Evolutionary conservation across 2,888 invertebrate species (phyloP).

Genomic region (Phortica magna): DNA sequence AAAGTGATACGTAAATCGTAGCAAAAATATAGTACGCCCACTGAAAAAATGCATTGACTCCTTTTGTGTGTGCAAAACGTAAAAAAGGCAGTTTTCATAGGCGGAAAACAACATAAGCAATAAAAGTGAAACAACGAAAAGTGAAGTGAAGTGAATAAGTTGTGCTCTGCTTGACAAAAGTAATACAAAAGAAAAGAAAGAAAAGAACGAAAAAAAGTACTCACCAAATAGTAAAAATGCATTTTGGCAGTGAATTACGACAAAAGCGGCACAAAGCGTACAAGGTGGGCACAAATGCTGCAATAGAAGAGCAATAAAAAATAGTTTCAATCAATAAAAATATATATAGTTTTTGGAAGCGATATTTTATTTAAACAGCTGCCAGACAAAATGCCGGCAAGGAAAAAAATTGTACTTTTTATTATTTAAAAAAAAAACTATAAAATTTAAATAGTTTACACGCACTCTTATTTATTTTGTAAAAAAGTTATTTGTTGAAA

Average conservation of each 20-base stretch:
- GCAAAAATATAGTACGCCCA: slow-evolving; percentile 42
- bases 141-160: slow-evolving; percentile 31
- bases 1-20: slow-evolving; percentile 42
- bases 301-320: neutral
- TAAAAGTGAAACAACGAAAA: slow-evolving; percentile 27
- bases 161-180: neutral
- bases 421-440: neutral
- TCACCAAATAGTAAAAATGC: slow-evolving; percentile 20
- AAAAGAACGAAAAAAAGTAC: neutral
- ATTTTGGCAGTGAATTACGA: slow-evolving; percentile 4
- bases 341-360: neutral
- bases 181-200: neutral
- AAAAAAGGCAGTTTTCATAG: neutral
- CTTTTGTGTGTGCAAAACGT: slow-evolving; percentile 39
- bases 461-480: neutral
- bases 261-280: slow-evolving; percentile 19
- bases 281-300: slow-evolving; percentile 4
- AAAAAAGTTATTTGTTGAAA: neutral
- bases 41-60: slow-evolving; percentile 53
- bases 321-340: neutral
- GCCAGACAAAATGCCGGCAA: neutral
- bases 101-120: neutral
- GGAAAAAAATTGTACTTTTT: neutral
- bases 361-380: slow-evolving; percentile 1
- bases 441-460: neutral